These are phyloP conservation scores for Coenonympha arcania DNA, from an alignment of 2,888 invertebrate species.

Conservation along the genomic window DNA sequence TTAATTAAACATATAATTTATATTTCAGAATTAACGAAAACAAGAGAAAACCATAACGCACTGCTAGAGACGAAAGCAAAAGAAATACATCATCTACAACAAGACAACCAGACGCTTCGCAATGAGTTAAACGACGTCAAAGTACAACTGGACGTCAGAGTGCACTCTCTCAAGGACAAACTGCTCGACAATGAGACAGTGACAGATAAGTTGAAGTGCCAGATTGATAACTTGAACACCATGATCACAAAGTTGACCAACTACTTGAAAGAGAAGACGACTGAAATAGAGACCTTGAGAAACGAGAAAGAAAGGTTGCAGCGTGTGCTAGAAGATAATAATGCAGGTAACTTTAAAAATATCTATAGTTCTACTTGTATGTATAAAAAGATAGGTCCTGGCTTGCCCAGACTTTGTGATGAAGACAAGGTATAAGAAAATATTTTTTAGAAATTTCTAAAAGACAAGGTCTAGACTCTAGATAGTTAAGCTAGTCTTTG, in stretches of 20 bases:
- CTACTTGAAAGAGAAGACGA: slow-evolving; percentile 51
- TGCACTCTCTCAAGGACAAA: slow-evolving; percentile 53
- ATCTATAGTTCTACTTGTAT: no score
- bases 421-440: no score
- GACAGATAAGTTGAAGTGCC: slow-evolving; percentile 51
- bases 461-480: no score
- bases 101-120: slow-evolving; percentile 43
- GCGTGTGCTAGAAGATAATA: slow-evolving; percentile 36
- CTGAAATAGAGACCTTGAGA: slow-evolving; percentile 40
- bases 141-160: slow-evolving; percentile 48
- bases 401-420: no score
- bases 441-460: no score
- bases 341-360: slow-evolving; percentile 36
- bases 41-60: slow-evolving; percentile 33
- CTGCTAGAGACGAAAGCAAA: slow-evolving; percentile 36
- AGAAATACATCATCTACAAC: slow-evolving; percentile 40
- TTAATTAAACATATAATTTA: neutral
- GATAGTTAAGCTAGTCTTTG: no score
- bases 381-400: no score
- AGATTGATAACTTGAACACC: slow-evolving; percentile 50
- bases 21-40: slow-evolving; percentile 42
- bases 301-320: slow-evolving; percentile 45
- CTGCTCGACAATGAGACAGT: slow-evolving; percentile 48
- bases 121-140: slow-evolving; percentile 47
- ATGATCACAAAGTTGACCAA: slow-evolving; percentile 50